Base-by-base conservation (phyloP, 2,888 invertebrate genomes). In the Gibbula magus region DNA sequence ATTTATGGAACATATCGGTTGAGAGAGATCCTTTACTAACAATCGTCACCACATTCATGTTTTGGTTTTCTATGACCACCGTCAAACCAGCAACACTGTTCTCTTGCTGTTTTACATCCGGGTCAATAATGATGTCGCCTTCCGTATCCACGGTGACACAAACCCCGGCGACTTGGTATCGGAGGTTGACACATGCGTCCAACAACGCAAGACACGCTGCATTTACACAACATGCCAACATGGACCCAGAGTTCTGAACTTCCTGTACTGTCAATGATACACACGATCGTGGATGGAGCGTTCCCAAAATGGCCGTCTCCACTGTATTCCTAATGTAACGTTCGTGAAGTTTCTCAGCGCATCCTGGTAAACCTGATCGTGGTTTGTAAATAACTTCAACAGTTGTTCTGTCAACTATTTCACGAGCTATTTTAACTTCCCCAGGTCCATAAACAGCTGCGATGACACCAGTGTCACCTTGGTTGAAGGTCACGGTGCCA, bases 211-310 rank as follows among this genome's bases (percentile, higher is more conserved):
- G 93, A 92, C 97, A 97, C 0, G 95, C 94, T 32, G 96, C 96
- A 94, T 98, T 98, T 51, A 98, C 94, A 18, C 96, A 95, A 92
- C 96, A 96, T 0, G 97, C 95, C 77, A 97, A 93, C 1, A 97
- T 85, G 7, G 90, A 91, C 3, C 92, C 92, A 74, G 85, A 82
- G 93, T 97, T 95, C 91, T 98, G 96, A 89, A 98, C 93, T 94
- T 98, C 98, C 92, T 98, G 98, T 78, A 98, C 92, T 78, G 96
- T 95, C 56, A 98, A 93, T 0, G 95, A 94, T 86, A 98, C 95
- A 35, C 96, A 95, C 0, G 97, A 95, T 75, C 97, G 94, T 4
- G 98, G 98, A 93, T 97, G 96, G 53, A 96, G 90, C 25, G 95
- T 93, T 0, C 95, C 94, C 0, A 96, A 90, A 52, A 98, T 92